These are phyloP conservation scores for Tonatia bakeri DNA, from an alignment of 2,113 vertebrate species.

Conservation along the genomic window DNA sequence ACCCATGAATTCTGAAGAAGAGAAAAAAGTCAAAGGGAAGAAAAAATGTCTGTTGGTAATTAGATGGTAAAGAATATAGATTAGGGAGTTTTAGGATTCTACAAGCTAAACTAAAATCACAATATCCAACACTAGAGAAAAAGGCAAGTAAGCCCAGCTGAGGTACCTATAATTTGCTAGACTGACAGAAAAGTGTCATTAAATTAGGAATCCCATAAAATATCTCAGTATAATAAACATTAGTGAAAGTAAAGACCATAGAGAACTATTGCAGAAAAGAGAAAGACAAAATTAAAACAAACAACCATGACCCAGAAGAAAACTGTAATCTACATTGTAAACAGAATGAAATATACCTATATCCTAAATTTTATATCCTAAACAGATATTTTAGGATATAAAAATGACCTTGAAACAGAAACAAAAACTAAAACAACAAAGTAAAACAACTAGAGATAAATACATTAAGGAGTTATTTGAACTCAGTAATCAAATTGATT, in stretches of 20 bases:
- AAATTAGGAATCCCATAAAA: background rate
- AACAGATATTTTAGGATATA: background rate
- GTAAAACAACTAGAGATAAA: background rate
- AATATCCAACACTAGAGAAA: rapidly evolving
- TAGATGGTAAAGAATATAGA: background rate
- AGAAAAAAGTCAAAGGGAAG: background rate
- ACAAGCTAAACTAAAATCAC: background rate
- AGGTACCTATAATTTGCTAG: background rate
- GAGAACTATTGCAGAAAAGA: background rate
- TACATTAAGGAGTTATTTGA: background rate
- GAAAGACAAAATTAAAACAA: background rate
- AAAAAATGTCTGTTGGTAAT: background rate
- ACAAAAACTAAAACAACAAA: background rate
- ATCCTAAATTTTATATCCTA: background rate
- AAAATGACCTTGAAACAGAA: background rate
- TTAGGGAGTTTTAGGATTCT: background rate
- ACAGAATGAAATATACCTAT: background rate
- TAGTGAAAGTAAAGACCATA: background rate
- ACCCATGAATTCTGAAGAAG: background rate
- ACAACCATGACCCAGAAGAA: background rate
- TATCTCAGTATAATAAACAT: background rate
- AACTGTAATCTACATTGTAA: background rate
- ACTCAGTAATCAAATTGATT: background rate
- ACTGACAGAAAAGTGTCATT: background rate
- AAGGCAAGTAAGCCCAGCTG: background rate